Evolutionary conservation across 2,113 vertebrate species (phyloP).

Genomic region (Anser brachyrhynchus): DNA sequence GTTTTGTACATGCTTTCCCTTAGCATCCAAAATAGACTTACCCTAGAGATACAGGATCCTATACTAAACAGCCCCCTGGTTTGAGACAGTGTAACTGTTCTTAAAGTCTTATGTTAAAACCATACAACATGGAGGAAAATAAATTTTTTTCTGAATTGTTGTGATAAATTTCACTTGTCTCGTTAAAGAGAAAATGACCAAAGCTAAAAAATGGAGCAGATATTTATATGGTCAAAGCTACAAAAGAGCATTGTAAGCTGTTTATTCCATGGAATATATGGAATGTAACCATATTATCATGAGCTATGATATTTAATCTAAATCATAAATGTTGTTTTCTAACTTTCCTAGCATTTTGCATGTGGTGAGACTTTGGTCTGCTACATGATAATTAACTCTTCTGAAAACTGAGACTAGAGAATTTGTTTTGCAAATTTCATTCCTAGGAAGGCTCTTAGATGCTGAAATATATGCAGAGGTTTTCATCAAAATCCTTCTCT

Average conservation of each 20-base stretch:
- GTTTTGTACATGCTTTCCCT: background rate
- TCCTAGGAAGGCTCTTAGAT: constrained; percentile 49
- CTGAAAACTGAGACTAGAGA: constrained; percentile 37
- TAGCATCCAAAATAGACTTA: background rate
- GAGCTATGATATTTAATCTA: background rate
- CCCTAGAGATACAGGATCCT: background rate
- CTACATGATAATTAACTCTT: constrained; percentile 55
- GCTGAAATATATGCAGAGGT: constrained; percentile 23
- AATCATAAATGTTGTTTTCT: constrained; percentile 31
- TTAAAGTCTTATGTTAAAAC: background rate
- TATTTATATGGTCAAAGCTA: background rate
- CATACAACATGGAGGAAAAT: background rate
- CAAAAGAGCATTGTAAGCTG: background rate
- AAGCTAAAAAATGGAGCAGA: background rate
- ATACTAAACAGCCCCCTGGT: background rate
- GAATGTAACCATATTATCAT: background rate
- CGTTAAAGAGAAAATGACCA: background rate
- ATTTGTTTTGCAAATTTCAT: constrained; percentile 71
- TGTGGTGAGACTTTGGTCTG: constrained; percentile 51
- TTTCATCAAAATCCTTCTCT: constrained; percentile 50
- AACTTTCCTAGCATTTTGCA: constrained; percentile 37
- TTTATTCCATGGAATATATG: background rate
- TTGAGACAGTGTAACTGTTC: background rate
- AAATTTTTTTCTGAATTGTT: background rate
- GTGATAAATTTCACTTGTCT: background rate